Conservation (phyloP, 1,140 invertebrate species). For the Thereuonema tuberculata region DNA sequence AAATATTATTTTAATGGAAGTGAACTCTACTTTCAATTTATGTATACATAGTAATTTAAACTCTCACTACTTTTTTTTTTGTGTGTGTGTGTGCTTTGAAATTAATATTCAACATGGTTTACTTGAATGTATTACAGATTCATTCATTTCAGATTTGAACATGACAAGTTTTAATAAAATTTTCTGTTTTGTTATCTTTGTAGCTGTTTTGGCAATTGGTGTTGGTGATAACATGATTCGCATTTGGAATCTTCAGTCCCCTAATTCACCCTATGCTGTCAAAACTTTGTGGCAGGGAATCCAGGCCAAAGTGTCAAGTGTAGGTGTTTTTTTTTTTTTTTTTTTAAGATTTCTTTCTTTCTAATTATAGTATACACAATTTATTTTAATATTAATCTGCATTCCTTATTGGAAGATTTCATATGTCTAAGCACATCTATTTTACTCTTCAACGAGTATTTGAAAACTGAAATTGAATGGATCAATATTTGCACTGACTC, state of each 20-base stretch:
- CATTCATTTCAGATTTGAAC: not conserved
- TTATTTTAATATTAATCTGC: too few species aligned
- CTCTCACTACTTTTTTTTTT: too few species aligned
- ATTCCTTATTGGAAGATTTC: too few species aligned
- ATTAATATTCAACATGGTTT: not conserved
- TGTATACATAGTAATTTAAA: not conserved
- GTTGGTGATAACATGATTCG: slow-evolving; percentile 52
- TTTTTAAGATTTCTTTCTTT: too few species aligned
- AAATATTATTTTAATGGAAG: too few species aligned
- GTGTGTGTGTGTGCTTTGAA: slow-evolving; percentile 24
- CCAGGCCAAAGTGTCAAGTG: slow-evolving; percentile 50
- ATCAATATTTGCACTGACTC: too few species aligned
- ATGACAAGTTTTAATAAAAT: not conserved
- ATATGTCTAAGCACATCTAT: too few species aligned
- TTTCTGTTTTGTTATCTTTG: too few species aligned
- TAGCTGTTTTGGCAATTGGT: slow-evolving; percentile 42
- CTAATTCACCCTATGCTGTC: slow-evolving; percentile 32
- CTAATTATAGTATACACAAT: too few species aligned
- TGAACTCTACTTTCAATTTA: not conserved
- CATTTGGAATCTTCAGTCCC: slow-evolving; percentile 45
- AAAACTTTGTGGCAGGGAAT: slow-evolving; percentile 50
- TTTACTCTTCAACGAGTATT: too few species aligned
- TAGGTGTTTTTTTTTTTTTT: slow-evolving; percentile 36
- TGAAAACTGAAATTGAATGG: too few species aligned
- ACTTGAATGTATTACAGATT: not conserved